Base-by-base conservation (phyloP, 92 coral and sea anemone genomes). In the Epizoanthus ramosus region DNA sequence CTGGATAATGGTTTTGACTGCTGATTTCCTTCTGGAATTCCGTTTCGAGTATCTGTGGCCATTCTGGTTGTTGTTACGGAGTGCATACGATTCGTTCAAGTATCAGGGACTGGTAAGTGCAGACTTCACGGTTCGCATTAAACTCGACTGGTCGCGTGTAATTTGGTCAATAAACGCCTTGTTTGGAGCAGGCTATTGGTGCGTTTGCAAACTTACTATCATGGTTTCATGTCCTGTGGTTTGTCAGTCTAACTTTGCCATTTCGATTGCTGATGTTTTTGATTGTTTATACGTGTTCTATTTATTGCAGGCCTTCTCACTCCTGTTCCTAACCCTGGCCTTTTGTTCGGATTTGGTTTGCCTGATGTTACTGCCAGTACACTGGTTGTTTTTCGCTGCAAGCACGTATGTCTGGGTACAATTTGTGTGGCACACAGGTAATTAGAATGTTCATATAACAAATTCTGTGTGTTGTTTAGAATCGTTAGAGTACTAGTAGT, bases 41-140 rank as follows among this genome's bases (percentile, higher is more conserved):
- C 99, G 99, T 79, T 97, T 97, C 81, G 99, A 97, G 83, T 97
- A 97, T 94, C 88, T 97, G 75, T 97, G 99, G 99, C 99, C 99
- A 65, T 97, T 97, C 83, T 97, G 99, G 99, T 79, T 97, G 81
- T 90, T 97, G 68, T 75, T 97, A 76, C 95, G 99, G 83, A 97
- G 99, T 86, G 99, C 99, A 68, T 97, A 97, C 87, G 99, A 97
- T 80, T 97, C 99, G 33, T 97, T 97, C 89, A 97, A 97, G 84
- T 97, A 97, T 85, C 99, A 97, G 85, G 99, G 99, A 59, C 89
- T 97, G 92, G 99, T 97, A 76, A 94, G 91, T 90, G 69, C 37
- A 66, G 76, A 61, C 50, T 23, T 81, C 52, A 68, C 57, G 63
- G 75, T 71, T 79, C 75, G 76, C 45, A 77, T 72, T 73, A 52